Conservation (phyloP, 2,113 vertebrate species). For the Sorex araneus region DNA sequence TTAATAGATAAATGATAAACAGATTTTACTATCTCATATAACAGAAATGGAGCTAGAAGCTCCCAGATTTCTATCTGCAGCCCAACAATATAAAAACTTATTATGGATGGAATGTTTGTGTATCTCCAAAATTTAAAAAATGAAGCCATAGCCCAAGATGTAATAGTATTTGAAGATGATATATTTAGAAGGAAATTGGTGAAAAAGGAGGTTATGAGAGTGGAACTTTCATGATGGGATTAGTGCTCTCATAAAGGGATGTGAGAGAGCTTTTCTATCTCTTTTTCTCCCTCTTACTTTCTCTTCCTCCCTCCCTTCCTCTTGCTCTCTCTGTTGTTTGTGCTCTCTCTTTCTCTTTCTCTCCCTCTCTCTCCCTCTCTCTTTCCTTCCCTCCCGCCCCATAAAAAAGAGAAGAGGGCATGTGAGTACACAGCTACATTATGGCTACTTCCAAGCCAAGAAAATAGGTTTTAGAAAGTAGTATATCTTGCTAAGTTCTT, state of each 20-base stretch:
- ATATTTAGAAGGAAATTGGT: not conserved
- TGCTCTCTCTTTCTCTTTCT: no score
- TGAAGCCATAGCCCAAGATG: not conserved
- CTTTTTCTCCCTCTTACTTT: no score
- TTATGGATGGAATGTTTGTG: not conserved
- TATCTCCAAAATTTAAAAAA: not conserved
- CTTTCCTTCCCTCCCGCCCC: not conserved
- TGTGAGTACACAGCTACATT: not conserved
- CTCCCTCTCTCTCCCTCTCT: no score
- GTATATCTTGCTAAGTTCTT: not conserved
- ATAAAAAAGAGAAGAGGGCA: not conserved
- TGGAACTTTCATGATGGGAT: not conserved
- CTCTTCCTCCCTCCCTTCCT: no score
- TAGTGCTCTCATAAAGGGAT: not conserved
- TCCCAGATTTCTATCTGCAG: not conserved
- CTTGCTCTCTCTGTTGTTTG: no score
- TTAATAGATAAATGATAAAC: slow-evolving; percentile 34
- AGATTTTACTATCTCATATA: not conserved
- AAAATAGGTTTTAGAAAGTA: not conserved
- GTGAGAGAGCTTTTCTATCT: not conserved
- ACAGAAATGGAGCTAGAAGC: not conserved
- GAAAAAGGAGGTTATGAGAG: not conserved
- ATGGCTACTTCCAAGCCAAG: not conserved
- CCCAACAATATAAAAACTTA: not conserved
- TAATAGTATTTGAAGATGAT: not conserved